A percentile compares a stretch with the other conserved stretches of the same genome.
phyloP scores from a whole-genome alignment of 2,113 vertebrate species.

The Megatriorchis doriae region DNA sequence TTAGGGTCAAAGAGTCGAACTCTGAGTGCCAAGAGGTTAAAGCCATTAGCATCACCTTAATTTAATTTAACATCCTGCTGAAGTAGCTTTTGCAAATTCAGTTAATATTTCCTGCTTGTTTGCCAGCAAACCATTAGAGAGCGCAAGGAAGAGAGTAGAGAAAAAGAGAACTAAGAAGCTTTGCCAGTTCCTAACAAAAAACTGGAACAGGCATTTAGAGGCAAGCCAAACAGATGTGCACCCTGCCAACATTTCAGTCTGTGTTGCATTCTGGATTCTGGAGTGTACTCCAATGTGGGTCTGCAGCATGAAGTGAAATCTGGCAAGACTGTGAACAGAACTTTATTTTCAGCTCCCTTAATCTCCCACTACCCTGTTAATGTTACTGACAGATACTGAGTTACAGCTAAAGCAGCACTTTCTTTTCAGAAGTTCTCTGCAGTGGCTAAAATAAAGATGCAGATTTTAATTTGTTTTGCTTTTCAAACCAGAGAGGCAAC shows the following conservation, averaged over 20 bases:
- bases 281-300: neutral
- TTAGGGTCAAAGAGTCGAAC: neutral
- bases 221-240: neutral
- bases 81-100: conserved; percentile 4
- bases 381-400: neutral
- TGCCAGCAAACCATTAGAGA: neutral
- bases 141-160: neutral
- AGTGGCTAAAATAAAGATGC: neutral
- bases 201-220: neutral
- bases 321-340: neutral
- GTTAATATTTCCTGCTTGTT: neutral
- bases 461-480: neutral
- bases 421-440: neutral
- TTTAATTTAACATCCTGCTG: conserved; percentile 1
- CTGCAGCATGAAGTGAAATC: neutral
- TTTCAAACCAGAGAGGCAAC: neutral
- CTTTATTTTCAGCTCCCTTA: neutral
- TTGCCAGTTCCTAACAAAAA: conserved; percentile 23
- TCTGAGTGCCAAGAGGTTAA: neutral
- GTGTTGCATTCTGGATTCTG: neutral
- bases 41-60: neutral
- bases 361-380: neutral
- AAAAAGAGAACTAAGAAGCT: neutral
- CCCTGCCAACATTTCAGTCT: conserved; percentile 8
- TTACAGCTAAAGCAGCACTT: neutral